These are phyloP conservation scores for Phortica okadai DNA, from an alignment of 2,888 invertebrate species.

Conservation along the genomic window DNA sequence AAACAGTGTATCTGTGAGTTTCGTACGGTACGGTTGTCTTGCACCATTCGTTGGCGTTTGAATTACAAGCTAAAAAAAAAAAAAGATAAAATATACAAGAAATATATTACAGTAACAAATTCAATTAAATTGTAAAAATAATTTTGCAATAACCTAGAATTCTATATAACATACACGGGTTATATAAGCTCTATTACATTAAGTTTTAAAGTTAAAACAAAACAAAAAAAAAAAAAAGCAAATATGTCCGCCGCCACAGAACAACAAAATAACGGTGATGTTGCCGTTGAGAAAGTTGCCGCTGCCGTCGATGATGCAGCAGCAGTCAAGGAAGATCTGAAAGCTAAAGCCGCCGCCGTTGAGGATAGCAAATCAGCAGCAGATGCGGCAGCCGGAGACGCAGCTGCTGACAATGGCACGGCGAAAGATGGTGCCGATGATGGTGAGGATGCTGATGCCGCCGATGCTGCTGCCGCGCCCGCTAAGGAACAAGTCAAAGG, in stretches of 20 bases:
- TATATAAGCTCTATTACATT: constrained; percentile 61
- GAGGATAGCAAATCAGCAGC: constrained; percentile 58
- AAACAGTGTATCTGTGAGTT: constrained; percentile 72
- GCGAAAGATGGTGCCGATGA: constrained; percentile 65
- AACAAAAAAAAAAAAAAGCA: constrained; percentile 56
- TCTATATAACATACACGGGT: constrained; percentile 57
- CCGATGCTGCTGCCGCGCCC: constrained; percentile 76
- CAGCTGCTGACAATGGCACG: constrained; percentile 71
- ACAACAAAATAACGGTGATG: constrained; percentile 82
- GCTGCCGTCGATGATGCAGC: constrained; percentile 73
- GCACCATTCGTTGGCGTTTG: constrained; percentile 42
- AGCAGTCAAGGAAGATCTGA: constrained; percentile 76
- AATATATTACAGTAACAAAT: constrained; percentile 47
- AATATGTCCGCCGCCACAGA: constrained; percentile 86
- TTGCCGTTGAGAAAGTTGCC: constrained; percentile 85
- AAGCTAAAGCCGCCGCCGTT: constrained; percentile 69
- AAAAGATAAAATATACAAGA: constrained; percentile 27
- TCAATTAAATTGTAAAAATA: constrained; percentile 48
- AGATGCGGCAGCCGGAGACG: constrained; percentile 59
- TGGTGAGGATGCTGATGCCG: constrained; percentile 60
- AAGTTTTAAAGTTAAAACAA: constrained; percentile 13
- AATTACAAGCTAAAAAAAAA: constrained; percentile 39
- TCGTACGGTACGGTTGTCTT: constrained; percentile 70
- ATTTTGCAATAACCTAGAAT: constrained; percentile 37
- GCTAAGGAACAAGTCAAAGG: constrained; percentile 86